These are phyloP conservation scores for Mola mola DNA, from an alignment of 2,113 vertebrate species.

Conservation along the genomic window DNA sequence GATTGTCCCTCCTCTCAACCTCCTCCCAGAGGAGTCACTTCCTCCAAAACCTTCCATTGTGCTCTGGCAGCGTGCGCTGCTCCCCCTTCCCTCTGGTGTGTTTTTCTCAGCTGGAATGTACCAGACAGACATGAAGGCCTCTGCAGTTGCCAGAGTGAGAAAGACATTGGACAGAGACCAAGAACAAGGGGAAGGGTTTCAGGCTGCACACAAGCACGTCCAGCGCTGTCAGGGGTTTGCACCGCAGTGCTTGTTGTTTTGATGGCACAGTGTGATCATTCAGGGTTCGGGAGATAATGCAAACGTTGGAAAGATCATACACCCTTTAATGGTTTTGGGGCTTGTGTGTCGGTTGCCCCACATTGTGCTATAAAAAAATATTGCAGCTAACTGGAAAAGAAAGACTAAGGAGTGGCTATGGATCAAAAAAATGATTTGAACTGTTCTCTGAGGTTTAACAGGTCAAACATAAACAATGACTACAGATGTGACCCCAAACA, in stretches of 20 bases:
- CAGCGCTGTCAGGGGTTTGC: constrained; percentile 25
- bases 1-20: constrained; percentile 45
- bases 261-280: constrained; percentile 50
- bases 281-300: constrained; percentile 42
- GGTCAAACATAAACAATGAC: too few species aligned
- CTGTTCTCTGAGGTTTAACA: too few species aligned
- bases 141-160: constrained; percentile 28
- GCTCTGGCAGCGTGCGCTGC: constrained; percentile 14
- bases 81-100: constrained; percentile 34
- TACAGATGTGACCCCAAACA: too few species aligned
- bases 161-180: constrained; percentile 35
- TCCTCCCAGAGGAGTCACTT: constrained; percentile 34
- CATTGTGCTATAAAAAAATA: too few species aligned
- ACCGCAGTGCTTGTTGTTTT: constrained; percentile 46
- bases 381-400: neutral
- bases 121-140: constrained; percentile 34
- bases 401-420: too few species aligned
- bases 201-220: constrained; percentile 4
- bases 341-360: constrained; percentile 14
- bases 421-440: too few species aligned
- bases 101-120: constrained; percentile 69
- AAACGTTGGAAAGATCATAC: constrained; percentile 42
- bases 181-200: constrained; percentile 38
- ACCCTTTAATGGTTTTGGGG: constrained; percentile 63
- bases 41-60: constrained; percentile 19